Base-by-base conservation (phyloP, 2,797 vertebrate genomes). In the Scolopax rusticola region DNA sequence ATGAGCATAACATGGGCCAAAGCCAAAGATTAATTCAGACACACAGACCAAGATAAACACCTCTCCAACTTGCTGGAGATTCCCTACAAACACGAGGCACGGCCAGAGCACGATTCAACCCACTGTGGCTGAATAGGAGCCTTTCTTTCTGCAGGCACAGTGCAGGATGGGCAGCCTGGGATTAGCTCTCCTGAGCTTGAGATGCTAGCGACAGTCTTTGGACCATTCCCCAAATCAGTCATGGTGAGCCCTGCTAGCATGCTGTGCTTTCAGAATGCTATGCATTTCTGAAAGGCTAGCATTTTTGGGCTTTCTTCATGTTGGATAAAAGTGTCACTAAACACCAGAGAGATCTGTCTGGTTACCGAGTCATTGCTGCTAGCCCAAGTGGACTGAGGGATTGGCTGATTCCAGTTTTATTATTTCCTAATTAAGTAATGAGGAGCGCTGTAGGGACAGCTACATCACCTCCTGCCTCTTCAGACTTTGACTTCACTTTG, bases 211-310 rank as follows among this genome's bases (percentile, higher is more conserved):
- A 12, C 6, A 7, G 14, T n/a, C 40, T 15, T 73, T 33, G 77
- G 51, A 41, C n/a, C 0, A 0, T 61, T 59, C 36, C 30, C 10
- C 40, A 45, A 1, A 25, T 0, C 10, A 32, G 30, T 33, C 18
- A 2, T 12, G 8, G 38, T 11, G 30, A 90, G 16, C 50, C 27
- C 12, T 5, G 15, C 25, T 8, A 36, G 8, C 7, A 56, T 2
- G 1, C 3, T 45, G 7, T 21, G 7, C 13, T 69, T 36, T 36
- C 36, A 36, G 36, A 36, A 36, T 36, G 36, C 36, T 36, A 36
- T 36, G 36, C 36, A 36, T 36, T 36, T 36, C 36, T 36, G 36
- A 36, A 36, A 36, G 36, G 36, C 36, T 36, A 36, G 9, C 38
- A 20, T 6, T 5, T 12, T 32, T 78, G 38, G 53, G 12, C 18